These are phyloP conservation scores for Trissoscelio sp. DNA, from an alignment of 2,888 invertebrate genomes.

Conservation along the genomic window DNA sequence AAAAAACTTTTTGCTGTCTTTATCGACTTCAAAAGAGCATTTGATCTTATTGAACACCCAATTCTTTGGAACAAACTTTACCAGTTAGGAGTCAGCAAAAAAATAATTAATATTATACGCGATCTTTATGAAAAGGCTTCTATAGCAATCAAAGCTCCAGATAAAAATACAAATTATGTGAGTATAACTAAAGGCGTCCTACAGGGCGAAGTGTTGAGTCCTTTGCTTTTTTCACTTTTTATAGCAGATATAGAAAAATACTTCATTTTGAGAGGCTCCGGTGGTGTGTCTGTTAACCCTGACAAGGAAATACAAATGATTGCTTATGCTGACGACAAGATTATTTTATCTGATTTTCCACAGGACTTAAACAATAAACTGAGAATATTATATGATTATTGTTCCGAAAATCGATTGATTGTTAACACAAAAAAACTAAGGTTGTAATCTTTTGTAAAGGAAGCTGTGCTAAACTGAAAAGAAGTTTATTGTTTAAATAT, in stretches of 20 bases:
- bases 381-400: background rate
- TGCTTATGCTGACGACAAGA: background rate
- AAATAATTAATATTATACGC: background rate
- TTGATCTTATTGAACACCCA: background rate
- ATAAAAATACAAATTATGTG: background rate
- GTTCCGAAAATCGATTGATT: background rate
- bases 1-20: background rate
- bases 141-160: background rate
- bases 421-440: constrained; percentile 3
- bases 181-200: background rate
- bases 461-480: too few relatives aligned
- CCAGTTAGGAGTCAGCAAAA: background rate
- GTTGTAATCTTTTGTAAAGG: too few relatives aligned
- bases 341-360: background rate
- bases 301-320: background rate
- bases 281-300: background rate
- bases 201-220: background rate
- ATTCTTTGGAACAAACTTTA: background rate
- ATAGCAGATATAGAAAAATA: background rate
- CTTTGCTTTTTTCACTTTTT: background rate
- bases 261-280: background rate
- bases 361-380: background rate
- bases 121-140: background rate
- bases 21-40: background rate
- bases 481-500: too few relatives aligned